Evolutionary conservation across 2,888 invertebrate genomes (phyloP), one percentile per base, ranked within the genome.

Genomic region (Leptinotarsa peninsularis): DNA sequence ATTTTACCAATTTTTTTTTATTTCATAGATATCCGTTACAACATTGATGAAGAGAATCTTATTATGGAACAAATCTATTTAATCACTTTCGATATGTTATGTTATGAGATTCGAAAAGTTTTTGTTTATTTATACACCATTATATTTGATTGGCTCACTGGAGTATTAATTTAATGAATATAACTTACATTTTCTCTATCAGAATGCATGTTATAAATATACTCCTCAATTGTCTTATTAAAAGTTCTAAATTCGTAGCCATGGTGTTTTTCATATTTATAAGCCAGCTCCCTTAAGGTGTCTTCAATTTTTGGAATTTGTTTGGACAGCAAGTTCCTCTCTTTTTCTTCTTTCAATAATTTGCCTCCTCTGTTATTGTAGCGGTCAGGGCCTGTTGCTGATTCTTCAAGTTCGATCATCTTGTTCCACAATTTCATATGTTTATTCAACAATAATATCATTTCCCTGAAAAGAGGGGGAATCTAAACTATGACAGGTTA

Each of bases 311-410:
- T 93, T 0, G 95, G 95, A 69, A 96, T 87, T 88, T 93, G 90
- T 78, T 89, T 93, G 52, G 91, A 90, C 14, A 96, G 91, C 13
- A 91, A 90, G 86, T 95, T 97, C n/a, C 97, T 89, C 83, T 96
- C 95, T 82, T 94, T 95, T 87, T 98, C 97, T 85, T 97, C 97
- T 71, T 92, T 91, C 1, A 98, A 88, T 7, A 98, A 89, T 80
- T 95, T 94, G 0, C 97, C 96, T 0, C 97, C 97, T 54, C 98
- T 91, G 87, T 97, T 97, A 82, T 95, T 93, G 85, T 93, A 96
- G 0, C 97, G 91, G 79, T 94, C 93, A 0, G 95, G 95, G 83
- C 95, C 94, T n/a, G 91, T 91, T 0, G 94, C 93, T 71, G 93
- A 91, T 23, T 91, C 91, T 80, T 96, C 95, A 67, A 97, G 87